Evolutionary conservation across 2,797 vertebrate genomes (phyloP), one percentile per base, ranked within the genome.

Genomic region (Rousettus madagascariensis): DNA sequence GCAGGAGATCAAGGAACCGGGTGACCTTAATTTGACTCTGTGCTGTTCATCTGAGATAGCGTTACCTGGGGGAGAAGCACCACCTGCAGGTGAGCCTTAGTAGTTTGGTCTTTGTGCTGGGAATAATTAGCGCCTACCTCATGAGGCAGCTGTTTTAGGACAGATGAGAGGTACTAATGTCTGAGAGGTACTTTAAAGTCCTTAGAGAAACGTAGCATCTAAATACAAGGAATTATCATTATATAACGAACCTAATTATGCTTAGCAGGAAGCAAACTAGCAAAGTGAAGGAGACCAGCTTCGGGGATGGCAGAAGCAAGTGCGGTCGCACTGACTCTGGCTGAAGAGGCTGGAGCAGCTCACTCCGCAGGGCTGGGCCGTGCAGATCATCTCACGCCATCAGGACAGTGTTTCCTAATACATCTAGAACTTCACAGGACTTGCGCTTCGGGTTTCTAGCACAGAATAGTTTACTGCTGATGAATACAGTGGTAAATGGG

Each of bases 211-310:
- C 88, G 51, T 15, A 12, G 75, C 78, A 90, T 57, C 82, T 94
- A 96, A 94, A 96, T 49, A 82, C 77, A 66, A 95, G 85, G 84
- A 93, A 92, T 95, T 95, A 92, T 94, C 93, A 95, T 94, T 85
- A 94, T 59, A 91, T 96, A 96, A 98, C 97, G 97, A 98, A 75
- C 72, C 95, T 97, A 98, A 98, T 98, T 97, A 98, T 96, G 94
- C 96, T 75, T 97, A 97, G 97, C 97, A 97, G 97, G 97, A 97
- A 97, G 96, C 95, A 96, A 95, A 97, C 92, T 63, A 95, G 96
- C 75, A 94, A 72, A 96, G 95, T 93, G 84, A 96, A 97, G 95
- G 95, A 96, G 86, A 95, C 12, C 1, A 90, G 24, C 49, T 95
- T 79, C 97, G 97, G 69, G 96, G 92, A 92, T 1, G 95, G 78